Percentiles rank a stretch among this genome's conserved stretches.
These are phyloP conservation scores for Desmodus rotundus DNA, from an alignment of 2,113 vertebrate genomes.

Conservation along the genomic window DNA sequence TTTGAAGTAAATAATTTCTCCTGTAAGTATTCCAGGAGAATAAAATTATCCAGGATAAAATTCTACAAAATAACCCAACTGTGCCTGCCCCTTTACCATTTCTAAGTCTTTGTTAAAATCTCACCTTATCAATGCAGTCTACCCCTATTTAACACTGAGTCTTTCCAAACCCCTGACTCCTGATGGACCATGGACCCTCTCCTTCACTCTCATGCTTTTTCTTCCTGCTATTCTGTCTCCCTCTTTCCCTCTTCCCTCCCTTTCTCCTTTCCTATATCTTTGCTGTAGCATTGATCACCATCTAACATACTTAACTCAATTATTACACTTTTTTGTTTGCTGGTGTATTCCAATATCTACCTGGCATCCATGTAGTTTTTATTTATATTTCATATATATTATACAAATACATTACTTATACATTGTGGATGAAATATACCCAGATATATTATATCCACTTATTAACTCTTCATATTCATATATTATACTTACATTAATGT, in stretches of 20 bases:
- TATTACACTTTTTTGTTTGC: background rate
- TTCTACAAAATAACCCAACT: background rate
- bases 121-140: background rate
- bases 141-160: background rate
- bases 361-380: background rate
- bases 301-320: background rate
- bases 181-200: background rate
- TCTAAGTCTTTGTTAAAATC: background rate
- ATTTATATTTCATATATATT: background rate
- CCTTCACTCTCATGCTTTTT: fast-evolving
- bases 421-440: background rate
- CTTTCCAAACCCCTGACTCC: background rate
- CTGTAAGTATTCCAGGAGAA: background rate
- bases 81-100: background rate
- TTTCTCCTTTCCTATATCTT: background rate
- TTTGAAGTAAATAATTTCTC: background rate
- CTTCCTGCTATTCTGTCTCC: too few species aligned
- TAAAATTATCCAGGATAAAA: background rate
- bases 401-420: background rate
- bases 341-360: background rate
- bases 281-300: background rate
- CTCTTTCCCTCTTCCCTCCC: too few species aligned
- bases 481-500: background rate
- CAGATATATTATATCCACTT: background rate
- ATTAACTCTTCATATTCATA: background rate